Conservation (phyloP, 2,113 vertebrate genomes). For the Macquaria ambigua region DNA sequence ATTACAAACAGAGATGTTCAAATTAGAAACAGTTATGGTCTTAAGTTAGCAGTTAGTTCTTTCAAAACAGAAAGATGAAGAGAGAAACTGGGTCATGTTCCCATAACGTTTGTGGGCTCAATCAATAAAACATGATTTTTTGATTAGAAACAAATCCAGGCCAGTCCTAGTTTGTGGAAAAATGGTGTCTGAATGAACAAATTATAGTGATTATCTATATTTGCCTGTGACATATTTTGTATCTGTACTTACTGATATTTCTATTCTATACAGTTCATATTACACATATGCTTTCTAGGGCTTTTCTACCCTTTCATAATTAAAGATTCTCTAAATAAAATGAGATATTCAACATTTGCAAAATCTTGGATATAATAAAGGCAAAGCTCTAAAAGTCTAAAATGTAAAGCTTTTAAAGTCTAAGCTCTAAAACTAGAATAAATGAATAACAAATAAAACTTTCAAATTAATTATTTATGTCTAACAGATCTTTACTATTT, state of each 20-base stretch:
- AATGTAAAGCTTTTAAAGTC: background rate
- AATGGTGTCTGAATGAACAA: constrained; percentile 34
- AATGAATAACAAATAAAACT: background rate
- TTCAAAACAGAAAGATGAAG: constrained; percentile 24
- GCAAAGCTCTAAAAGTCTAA: background rate
- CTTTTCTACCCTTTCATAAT: background rate
- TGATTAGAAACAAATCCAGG: constrained; percentile 42
- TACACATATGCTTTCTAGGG: background rate
- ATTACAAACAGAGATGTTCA: constrained; percentile 38
- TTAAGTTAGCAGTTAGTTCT: constrained; percentile 19
- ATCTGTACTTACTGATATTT: background rate
- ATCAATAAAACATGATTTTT: constrained; percentile 67
- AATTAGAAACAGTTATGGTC: constrained; percentile 39
- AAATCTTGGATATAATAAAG: background rate
- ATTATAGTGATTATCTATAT: constrained; percentile 1
- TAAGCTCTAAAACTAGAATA: background rate
- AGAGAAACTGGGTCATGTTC: constrained; percentile 56
- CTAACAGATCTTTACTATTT: background rate
- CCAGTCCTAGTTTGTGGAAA: constrained; percentile 25
- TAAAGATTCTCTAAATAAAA: background rate
- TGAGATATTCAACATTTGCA: background rate
- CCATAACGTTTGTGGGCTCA: constrained; percentile 19
- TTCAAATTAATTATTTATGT: background rate
- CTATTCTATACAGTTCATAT: no score
- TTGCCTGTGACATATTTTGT: background rate